These are phyloP conservation scores for Sepiola atlantica DNA, from an alignment of 2,888 invertebrate genomes.

Conservation along the genomic window DNA sequence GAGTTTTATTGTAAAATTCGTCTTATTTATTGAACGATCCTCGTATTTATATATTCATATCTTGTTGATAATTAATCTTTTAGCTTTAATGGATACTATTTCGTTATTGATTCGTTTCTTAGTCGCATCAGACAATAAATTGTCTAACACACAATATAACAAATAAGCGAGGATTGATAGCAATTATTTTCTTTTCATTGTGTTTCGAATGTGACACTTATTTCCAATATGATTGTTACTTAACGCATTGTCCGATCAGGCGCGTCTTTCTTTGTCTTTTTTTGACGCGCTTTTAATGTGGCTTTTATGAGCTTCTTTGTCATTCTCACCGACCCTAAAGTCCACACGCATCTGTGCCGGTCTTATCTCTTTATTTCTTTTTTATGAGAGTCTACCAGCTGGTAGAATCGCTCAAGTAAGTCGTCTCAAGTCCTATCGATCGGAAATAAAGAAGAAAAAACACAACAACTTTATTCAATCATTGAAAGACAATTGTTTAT, in stretches of 20 bases:
- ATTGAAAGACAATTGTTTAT: not conserved
- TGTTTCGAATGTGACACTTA: not conserved
- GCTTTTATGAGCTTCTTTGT: not conserved
- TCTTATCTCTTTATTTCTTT: not conserved
- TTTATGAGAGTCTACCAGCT: not conserved
- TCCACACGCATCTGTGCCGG: not conserved
- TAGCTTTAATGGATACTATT: too few relatives aligned
- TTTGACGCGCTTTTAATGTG: not conserved
- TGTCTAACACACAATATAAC: too few relatives aligned
- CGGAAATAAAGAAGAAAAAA: not conserved
- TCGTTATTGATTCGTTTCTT: too few relatives aligned
- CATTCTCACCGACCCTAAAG: not conserved
- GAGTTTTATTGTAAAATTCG: too few relatives aligned
- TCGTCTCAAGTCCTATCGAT: conserved; percentile 15
- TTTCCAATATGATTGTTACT: not conserved
- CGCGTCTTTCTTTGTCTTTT: not conserved
- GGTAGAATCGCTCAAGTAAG: not conserved
- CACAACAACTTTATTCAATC: not conserved
- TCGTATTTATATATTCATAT: too few relatives aligned
- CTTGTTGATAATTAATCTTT: too few relatives aligned
- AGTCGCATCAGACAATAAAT: too few relatives aligned
- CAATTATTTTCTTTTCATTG: not conserved
- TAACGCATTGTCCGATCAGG: not conserved
- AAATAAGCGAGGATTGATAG: not conserved
- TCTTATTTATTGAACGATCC: too few relatives aligned